Evolutionary conservation across 2,888 invertebrate species (phyloP), one percentile per base, ranked within the genome.

Genomic region (Dynastes tityus): DNA sequence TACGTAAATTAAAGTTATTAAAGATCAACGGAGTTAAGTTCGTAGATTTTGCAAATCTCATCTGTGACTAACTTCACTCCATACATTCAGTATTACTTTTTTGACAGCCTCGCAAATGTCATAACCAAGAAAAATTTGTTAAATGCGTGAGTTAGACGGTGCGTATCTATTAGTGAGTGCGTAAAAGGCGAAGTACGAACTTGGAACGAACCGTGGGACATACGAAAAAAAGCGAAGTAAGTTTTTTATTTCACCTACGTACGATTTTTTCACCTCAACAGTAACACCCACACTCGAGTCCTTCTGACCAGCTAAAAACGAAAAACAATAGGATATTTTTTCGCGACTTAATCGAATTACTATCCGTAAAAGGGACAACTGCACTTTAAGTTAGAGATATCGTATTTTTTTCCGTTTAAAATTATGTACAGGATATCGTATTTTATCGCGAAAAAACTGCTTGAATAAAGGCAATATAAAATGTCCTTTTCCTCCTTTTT

Each of bases 21-120:
- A 45, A 1, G 8, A 45, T 45, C 45, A 45, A 11, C 11, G 45
- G 11, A 45, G 45, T 45, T 45, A 45, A 45, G 45, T 45, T 45
- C 11, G 45, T 11, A 2, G 45, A 45, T 11, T 8, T 45, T 2
- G 45, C 45, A 8, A 45, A 45, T 45, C 45, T 11, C 9, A 45
- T 40, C 11, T 13, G 76, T 63, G 1, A 37, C 79, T 22, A 63
- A 76, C 79, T 79, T 79, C 79, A 11, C 70, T 29, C 16, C 22
- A 13, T 76, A 53, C 11, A 22, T 3, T 3, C 32, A 58, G 65
- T 68, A 76, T 67, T 61, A 32, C 49, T 76, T 76, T 55, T 68
- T 79, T 79, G 79, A 79, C 79, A 79, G 76, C 55, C 68, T 22
- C 49, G 53, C 37, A 76, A 76, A 76, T 76, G 76, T 76, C 76